These are phyloP conservation scores for Sarotherodon lohbergeri DNA, from an alignment of 2,113 vertebrate species.

Conservation along the genomic window DNA sequence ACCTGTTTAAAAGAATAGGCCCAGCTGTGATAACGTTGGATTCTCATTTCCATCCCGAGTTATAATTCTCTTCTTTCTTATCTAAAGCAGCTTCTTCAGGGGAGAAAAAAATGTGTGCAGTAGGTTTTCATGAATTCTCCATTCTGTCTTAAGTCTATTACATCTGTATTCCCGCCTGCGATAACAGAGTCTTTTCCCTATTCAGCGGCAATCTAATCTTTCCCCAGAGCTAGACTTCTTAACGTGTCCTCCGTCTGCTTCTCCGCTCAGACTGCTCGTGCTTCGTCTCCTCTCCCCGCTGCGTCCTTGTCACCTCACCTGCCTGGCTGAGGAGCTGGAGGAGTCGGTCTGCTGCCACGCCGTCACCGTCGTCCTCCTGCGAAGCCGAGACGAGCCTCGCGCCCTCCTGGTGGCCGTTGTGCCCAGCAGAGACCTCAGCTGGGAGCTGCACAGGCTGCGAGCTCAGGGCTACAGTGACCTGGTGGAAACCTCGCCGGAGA, in stretches of 20 bases:
- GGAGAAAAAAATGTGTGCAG: background rate
- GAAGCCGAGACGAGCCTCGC: slow-evolving; percentile 63
- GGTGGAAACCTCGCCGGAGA: slow-evolving; percentile 70
- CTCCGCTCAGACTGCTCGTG: slow-evolving; percentile 73
- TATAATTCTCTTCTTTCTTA: background rate
- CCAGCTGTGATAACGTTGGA: background rate
- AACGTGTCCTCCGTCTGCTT: background rate
- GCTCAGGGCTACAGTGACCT: slow-evolving; percentile 66
- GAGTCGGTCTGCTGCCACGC: slow-evolving; percentile 57
- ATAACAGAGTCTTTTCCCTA: background rate
- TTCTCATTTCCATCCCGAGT: background rate
- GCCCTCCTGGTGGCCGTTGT: slow-evolving; percentile 63
- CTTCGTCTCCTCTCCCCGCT: slow-evolving; percentile 68
- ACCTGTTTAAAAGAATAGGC: background rate
- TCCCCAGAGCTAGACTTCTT: background rate
- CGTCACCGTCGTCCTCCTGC: slow-evolving; percentile 71
- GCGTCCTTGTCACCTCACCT: slow-evolving; percentile 57
- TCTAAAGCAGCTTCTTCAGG: background rate
- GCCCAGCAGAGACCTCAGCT: slow-evolving; percentile 74
- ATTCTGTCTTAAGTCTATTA: slow-evolving; percentile 11
- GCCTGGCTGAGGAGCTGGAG: slow-evolving; percentile 77
- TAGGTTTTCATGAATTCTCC: background rate
- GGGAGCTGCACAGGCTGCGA: slow-evolving; percentile 66
- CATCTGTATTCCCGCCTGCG: background rate
- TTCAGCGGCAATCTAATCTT: slow-evolving; percentile 8